Evolutionary conservation across 2,113 vertebrate genomes (phyloP).

Genomic region (Psephotus haematonotus): DNA sequence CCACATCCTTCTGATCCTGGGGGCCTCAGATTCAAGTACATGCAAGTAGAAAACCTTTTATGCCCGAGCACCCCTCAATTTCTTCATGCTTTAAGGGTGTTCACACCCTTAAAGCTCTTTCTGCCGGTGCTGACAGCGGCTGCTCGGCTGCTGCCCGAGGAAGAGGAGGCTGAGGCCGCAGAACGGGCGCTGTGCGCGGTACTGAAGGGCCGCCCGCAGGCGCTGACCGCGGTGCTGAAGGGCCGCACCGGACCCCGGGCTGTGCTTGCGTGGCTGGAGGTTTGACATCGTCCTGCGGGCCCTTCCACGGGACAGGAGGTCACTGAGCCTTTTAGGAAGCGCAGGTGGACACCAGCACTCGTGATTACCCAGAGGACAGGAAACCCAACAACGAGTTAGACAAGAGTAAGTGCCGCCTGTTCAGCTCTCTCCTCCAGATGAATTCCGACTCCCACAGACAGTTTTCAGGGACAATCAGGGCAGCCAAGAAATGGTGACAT

Average conservation of each 20-base stretch:
- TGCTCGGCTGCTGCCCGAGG: neutral
- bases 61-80: accelerated
- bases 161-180: neutral
- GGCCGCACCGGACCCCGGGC: accelerated
- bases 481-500: slow-evolving; percentile 73
- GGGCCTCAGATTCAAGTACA: neutral
- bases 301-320: accelerated
- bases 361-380: accelerated
- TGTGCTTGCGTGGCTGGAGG: accelerated
- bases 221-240: slow-evolving; percentile 74
- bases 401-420: neutral
- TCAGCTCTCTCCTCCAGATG: neutral
- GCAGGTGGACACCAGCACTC: neutral
- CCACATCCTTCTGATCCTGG: neutral
- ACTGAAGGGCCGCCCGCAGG: neutral
- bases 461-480: slow-evolving; percentile 65
- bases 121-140: accelerated
- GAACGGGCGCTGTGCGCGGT: slow-evolving; percentile 60
- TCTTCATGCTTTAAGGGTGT: accelerated
- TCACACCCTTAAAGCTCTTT: accelerated
- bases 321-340: accelerated
- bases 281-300: neutral
- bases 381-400: neutral
- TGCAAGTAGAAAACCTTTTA: accelerated
- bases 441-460: neutral